These are phyloP conservation scores for Callipepla californica DNA, from an alignment of 2,113 vertebrate genomes.

Conservation along the genomic window DNA sequence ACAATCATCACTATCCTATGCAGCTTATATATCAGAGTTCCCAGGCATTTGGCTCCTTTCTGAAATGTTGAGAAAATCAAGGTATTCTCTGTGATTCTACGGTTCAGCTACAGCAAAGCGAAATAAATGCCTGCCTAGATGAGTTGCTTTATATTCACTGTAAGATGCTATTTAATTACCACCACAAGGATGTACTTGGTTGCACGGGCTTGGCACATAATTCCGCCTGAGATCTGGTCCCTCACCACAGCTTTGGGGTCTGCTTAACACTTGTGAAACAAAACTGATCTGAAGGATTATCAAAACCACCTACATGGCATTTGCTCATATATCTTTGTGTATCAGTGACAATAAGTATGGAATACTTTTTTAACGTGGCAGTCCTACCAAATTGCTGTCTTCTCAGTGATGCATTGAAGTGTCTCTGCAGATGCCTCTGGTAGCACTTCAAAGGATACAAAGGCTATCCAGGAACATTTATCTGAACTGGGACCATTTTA, in stretches of 20 bases:
- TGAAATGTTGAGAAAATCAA: neutral
- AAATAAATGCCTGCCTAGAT: neutral
- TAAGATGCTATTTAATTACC: neutral
- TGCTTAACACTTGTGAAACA: neutral
- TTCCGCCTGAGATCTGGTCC: neutral
- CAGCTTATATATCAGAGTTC: neutral
- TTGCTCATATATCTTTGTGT: rapidly evolving
- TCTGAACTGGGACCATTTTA: neutral
- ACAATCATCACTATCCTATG: neutral
- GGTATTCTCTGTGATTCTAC: neutral
- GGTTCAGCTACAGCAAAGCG: neutral
- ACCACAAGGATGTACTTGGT: neutral
- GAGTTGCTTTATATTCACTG: neutral
- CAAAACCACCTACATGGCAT: neutral
- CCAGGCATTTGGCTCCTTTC: rapidly evolving
- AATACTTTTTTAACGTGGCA: neutral
- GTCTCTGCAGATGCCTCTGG: neutral
- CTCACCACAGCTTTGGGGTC: neutral
- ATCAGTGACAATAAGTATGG: neutral
- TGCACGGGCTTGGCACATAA: neutral
- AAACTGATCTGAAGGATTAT: neutral
- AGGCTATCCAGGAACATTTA: neutral
- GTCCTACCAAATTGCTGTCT: neutral
- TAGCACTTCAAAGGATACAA: conserved; percentile 28
- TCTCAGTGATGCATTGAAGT: neutral